Conservation (phyloP, 2,797 vertebrate genomes). For the Gorsachius magnificus region DNA sequence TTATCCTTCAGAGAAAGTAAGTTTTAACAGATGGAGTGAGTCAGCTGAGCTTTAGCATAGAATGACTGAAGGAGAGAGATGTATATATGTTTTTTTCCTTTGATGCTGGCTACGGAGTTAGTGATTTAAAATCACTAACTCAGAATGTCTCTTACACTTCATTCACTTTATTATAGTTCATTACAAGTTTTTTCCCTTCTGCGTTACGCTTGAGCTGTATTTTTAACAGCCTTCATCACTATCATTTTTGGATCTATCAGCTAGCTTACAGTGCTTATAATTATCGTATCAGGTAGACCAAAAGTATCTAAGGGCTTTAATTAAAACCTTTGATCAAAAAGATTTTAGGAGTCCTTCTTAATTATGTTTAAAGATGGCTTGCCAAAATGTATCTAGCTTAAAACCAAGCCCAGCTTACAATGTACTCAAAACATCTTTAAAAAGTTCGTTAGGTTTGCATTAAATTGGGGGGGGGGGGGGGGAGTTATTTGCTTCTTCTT, state of each 20-base stretch:
- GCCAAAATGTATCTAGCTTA: background rate
- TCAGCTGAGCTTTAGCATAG: background rate
- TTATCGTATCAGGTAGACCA: background rate
- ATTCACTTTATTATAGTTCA: background rate
- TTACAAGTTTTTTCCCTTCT: background rate
- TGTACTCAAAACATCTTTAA: slow-evolving; percentile 21
- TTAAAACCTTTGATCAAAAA: background rate
- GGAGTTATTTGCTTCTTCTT: background rate
- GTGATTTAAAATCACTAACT: background rate
- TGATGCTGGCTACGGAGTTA: background rate
- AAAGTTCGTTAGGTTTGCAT: background rate
- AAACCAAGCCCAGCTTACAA: background rate
- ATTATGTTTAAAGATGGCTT: background rate
- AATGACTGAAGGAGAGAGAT: background rate
- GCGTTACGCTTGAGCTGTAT: background rate
- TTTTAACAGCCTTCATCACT: background rate
- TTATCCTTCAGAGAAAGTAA: background rate
- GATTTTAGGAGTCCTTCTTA: background rate
- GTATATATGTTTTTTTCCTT: background rate
- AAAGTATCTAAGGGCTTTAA: background rate
- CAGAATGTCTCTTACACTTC: background rate
- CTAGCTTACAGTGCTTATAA: background rate
- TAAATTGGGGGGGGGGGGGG: background rate
- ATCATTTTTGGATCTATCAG: background rate
- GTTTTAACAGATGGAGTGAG: background rate